Evolutionary conservation across 2,888 invertebrate species (phyloP), one percentile per base, ranked within the genome.

Genomic region (Alloscopus bannaensis): DNA sequence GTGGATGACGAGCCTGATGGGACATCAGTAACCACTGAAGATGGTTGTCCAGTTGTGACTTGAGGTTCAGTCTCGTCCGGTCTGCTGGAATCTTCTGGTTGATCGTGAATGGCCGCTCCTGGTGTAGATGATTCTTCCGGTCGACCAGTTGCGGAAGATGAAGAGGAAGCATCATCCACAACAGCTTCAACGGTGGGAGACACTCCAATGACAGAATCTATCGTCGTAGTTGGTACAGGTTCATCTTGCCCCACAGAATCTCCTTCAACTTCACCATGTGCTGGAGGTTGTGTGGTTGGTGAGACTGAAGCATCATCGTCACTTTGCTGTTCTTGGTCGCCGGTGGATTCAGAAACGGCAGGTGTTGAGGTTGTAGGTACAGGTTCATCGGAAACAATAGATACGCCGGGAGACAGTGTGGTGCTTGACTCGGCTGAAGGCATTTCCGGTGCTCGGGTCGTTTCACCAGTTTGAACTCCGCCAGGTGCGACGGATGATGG

Each of bases 271-370:
- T 47, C 36, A 36, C 8, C 68, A 1, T 16, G n/a, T 3, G 22
- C n/a, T 0, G 79, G 65, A 18, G 72, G 20, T 20, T 60, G 62
- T 18, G 69, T 60, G n/a, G 69, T 60, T 69, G 50, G 18, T 3
- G 24, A 11, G 24, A 26, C 11, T 24, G n/a, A n/a, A n/a, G 26
- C 31, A 26, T 6, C 20, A 11, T 8, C 62, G n/a, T 47, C 62
- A 47, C 13, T 40, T 50, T 57, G 64, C 16, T n/a, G n/a, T n/a
- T n/a, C n/a, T n/a, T n/a, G n/a, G n/a, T n/a, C n/a, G n/a, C n/a
- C n/a, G n/a, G n/a, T n/a, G n/a, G n/a, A n/a, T n/a, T n/a, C n/a
- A n/a, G n/a, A n/a, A n/a, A n/a, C n/a, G n/a, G n/a, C 16, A 26
- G 40, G 28, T 26, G n/a, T n/a, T n/a, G n/a, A n/a, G n/a, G n/a